phyloP scores from a whole-genome alignment of 1,140 invertebrate genomes.

The Procambarus virginalis region DNA sequence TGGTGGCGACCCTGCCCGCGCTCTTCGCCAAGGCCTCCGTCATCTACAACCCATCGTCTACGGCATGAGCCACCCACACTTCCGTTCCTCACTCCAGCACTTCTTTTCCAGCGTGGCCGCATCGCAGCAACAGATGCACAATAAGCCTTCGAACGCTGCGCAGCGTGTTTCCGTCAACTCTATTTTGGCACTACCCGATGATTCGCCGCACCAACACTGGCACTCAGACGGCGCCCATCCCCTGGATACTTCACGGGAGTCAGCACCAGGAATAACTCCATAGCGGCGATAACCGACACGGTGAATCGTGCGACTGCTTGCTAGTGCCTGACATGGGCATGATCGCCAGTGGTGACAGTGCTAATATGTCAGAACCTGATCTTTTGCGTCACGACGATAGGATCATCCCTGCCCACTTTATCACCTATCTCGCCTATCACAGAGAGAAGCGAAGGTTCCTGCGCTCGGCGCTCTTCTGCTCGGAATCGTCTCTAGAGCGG shows the following conservation, averaged over 20 bases:
- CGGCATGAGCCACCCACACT: slow-evolving; percentile 76
- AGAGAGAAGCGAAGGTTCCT: slow-evolving; percentile 52
- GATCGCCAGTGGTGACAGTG: slow-evolving; percentile 22
- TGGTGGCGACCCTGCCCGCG: slow-evolving; percentile 73
- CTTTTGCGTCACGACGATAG: slow-evolving; percentile 48
- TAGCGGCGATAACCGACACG: neutral
- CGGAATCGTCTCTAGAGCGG: slow-evolving; percentile 47
- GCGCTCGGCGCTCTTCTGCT: slow-evolving; percentile 54
- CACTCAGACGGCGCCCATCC: slow-evolving; percentile 36
- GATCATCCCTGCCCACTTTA: slow-evolving; percentile 52
- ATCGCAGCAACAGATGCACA: slow-evolving; percentile 55
- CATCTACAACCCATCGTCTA: slow-evolving; percentile 75
- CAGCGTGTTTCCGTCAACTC: slow-evolving; percentile 55
- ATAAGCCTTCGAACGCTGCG: slow-evolving; percentile 45
- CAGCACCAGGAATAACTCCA: neutral
- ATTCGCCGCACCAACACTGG: slow-evolving; percentile 18
- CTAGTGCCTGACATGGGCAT: slow-evolving; percentile 25
- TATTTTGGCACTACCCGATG: slow-evolving; percentile 28
- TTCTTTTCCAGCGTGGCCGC: slow-evolving; percentile 35
- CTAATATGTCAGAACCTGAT: slow-evolving; percentile 58
- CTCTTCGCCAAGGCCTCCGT: slow-evolving; percentile 76
- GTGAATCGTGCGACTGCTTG: slow-evolving; percentile 28
- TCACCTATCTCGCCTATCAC: slow-evolving; percentile 52
- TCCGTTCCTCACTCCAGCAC: slow-evolving; percentile 79
- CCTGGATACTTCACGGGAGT: neutral